A percentile compares a stretch with the other conserved stretches of the same genome.
These are phyloP conservation scores for Canis aureus DNA, from an alignment of 2,113 vertebrate genomes.

Conservation along the genomic window DNA sequence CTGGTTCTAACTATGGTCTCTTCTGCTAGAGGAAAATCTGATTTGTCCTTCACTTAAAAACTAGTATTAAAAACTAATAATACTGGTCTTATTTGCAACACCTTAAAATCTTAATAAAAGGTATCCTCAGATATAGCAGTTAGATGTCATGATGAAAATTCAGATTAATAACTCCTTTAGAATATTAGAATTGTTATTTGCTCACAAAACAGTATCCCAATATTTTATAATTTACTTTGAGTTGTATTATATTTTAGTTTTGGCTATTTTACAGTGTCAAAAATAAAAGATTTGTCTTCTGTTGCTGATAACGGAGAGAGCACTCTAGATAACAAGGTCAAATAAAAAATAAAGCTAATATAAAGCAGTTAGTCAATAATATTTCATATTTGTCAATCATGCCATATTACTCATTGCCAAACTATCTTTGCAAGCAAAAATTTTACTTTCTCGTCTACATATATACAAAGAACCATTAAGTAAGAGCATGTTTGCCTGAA, in stretches of 20 bases:
- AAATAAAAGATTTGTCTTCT: constrained; percentile 54
- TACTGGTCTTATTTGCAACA: not conserved
- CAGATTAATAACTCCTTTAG: constrained; percentile 11
- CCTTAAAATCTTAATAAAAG: constrained; percentile 14
- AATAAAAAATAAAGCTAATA: constrained; percentile 52
- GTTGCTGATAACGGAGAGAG: constrained; percentile 33
- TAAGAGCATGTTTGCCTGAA: constrained; percentile 51
- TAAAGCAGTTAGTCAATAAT: constrained; percentile 13
- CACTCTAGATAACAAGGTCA: not conserved
- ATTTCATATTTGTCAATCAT: constrained; percentile 33
- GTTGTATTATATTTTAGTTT: constrained; percentile 47
- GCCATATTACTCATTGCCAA: not conserved
- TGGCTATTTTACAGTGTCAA: constrained; percentile 32
- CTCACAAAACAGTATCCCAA: not conserved
- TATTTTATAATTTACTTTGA: constrained; percentile 9
- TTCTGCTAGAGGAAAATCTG: constrained; percentile 10
- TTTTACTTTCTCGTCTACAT: constrained; percentile 21
- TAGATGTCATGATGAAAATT: constrained; percentile 17
- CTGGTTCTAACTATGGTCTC: not conserved
- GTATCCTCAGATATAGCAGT: not conserved
- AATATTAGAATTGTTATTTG: constrained; percentile 29
- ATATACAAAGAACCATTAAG: constrained; percentile 38
- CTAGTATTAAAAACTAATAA: constrained; percentile 25
- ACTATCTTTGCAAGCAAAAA: constrained; percentile 50
- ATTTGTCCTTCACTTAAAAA: constrained; percentile 15